A percentile compares a stretch with the other conserved stretches of the same genome.
phyloP scores from a whole-genome alignment of 2,888 invertebrate species.

The Drosophila emarginata region DNA sequence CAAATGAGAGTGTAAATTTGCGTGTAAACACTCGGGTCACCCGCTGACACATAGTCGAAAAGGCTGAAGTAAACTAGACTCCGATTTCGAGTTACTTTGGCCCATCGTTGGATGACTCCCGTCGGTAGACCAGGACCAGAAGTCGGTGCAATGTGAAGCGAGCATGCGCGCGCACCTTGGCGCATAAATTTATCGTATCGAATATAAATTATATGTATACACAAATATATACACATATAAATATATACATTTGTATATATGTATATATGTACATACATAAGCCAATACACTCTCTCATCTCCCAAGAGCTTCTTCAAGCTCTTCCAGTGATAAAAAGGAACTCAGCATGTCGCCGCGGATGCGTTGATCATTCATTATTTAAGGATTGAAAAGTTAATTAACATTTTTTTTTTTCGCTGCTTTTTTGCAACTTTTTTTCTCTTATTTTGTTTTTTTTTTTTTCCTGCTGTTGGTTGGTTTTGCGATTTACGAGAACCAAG shows the following conservation, averaged over 20 bases:
- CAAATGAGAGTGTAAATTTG: slow-evolving; percentile 83
- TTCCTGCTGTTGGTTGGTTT: slow-evolving; percentile 34
- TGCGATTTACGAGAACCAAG: slow-evolving; percentile 70
- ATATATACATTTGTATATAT: not conserved
- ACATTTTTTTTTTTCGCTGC: slow-evolving; percentile 73
- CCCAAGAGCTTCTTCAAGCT: slow-evolving; percentile 15
- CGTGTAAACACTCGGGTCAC: slow-evolving; percentile 83
- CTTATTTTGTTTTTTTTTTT: slow-evolving; percentile 26
- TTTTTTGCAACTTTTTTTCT: too few species aligned
- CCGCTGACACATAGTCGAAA: slow-evolving; percentile 80
- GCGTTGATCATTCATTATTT: slow-evolving; percentile 83
- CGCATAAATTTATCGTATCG: slow-evolving; percentile 78
- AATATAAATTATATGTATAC: slow-evolving; percentile 79
- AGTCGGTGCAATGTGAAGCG: slow-evolving; percentile 37
- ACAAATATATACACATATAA: slow-evolving; percentile 63
- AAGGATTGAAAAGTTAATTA: slow-evolving; percentile 83
- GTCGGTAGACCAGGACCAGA: slow-evolving; percentile 38
- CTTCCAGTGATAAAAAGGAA: slow-evolving; percentile 80
- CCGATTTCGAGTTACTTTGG: slow-evolving; percentile 31
- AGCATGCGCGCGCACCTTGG: slow-evolving; percentile 63
- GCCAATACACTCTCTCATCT: slow-evolving; percentile 17
- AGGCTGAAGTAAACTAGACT: slow-evolving; percentile 50
- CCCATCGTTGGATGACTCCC: slow-evolving; percentile 1
- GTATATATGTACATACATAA: slow-evolving; percentile 16
- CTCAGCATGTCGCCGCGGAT: slow-evolving; percentile 81